Evolutionary conservation across 2,888 invertebrate species (phyloP), one percentile per base, ranked within the genome.

Genomic region (Cantharis rustica): DNA sequence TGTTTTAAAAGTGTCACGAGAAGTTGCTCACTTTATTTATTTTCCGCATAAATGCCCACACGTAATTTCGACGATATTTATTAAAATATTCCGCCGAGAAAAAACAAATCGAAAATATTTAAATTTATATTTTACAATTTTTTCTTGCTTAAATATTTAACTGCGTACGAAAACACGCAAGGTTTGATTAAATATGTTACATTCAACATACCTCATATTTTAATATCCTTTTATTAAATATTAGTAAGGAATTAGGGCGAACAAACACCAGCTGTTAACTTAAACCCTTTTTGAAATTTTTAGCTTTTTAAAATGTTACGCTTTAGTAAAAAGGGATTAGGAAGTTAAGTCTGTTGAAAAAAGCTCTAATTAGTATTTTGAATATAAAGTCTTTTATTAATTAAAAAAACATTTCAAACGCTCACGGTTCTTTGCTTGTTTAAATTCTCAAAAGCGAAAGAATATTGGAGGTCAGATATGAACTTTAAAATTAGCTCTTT

Each of bases 31-130:
- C 63, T 76, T 76, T 78, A 79, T 80, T 79, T 80, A 75, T 77
- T 75, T 73, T 66, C 63, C 62, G 72, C 75, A 78, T 78, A 80
- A 79, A 75, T 80, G 80, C 78, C 77, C 78, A 78, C 80, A 80
- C 80, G 79, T 78, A 80, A 80, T 80, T 80, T 79, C 69, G 73
- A 71, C 66, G 27, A 73, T 27, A 68, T 47, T 71, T 71, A 16
- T 23, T 73, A 68, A 73, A 71, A 76, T 73, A 71, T 76, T 68
- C 68, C 13, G 61, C 26, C 61, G 16, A 47, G 26, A 64, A 27
- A 20, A 69, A 31, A 70, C 64, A 47, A 64, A 72, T 47, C n/a
- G 47, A 47, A 47, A 47, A 47, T 47, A 47, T 47, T 47, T 47
- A 47, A 47, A 47, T 47, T n/a, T 47, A n/a, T 47, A 47, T 9